Evolutionary conservation across 2,797 vertebrate genomes (phyloP).

Genomic region (Channallabes apus): DNA sequence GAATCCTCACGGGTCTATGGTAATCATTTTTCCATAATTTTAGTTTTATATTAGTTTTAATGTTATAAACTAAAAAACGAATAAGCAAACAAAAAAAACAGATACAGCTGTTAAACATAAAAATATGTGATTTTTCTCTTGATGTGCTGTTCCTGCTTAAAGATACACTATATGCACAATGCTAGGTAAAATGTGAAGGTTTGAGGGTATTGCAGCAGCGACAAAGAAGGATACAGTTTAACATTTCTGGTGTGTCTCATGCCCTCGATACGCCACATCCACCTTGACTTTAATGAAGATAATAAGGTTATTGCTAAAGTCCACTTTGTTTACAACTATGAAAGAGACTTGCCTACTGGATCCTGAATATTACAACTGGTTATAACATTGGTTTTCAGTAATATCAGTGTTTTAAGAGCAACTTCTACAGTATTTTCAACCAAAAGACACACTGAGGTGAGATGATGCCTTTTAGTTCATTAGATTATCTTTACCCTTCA

Average conservation of each 20-base stretch:
- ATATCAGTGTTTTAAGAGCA: background rate
- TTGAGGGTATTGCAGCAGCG: background rate
- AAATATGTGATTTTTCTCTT: too few relatives aligned
- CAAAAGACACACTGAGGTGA: constrained; percentile 3
- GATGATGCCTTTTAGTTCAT: constrained; percentile 6
- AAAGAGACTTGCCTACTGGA: background rate
- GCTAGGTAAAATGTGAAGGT: background rate
- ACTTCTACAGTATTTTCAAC: background rate
- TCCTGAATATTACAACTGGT: background rate
- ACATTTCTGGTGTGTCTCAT: background rate
- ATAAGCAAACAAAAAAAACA: too few relatives aligned
- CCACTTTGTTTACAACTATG: background rate
- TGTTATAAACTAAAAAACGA: too few relatives aligned
- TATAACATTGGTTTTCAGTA: background rate
- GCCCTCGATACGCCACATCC: background rate
- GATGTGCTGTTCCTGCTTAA: background rate
- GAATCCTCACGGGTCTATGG: too few relatives aligned
- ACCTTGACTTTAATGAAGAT: background rate
- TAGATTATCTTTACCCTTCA: constrained; percentile 29
- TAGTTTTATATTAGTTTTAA: too few relatives aligned
- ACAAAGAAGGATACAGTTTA: background rate
- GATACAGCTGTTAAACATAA: too few relatives aligned
- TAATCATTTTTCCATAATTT: too few relatives aligned
- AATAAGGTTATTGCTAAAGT: background rate
- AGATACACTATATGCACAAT: background rate